A percentile compares a stretch with the other conserved stretches of the same genome.
phyloP scores from a whole-genome alignment of 2,888 invertebrate genomes.

The Sarcophaga variegata region DNA sequence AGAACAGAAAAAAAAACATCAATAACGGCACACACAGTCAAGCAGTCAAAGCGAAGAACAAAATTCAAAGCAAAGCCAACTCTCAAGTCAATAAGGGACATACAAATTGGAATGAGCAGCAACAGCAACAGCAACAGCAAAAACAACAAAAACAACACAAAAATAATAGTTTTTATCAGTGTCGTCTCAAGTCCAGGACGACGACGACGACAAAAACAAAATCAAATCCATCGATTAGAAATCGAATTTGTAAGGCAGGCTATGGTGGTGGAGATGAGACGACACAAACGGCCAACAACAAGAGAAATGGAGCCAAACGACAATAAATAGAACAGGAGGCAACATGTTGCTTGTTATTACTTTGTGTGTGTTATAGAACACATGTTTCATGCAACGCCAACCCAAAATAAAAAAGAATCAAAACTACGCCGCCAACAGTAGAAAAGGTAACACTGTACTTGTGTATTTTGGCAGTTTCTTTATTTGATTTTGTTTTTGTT shows the following conservation, averaged over 20 bases:
- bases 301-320: constrained; percentile 19
- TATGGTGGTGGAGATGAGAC: neutral
- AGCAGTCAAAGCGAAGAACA: constrained; percentile 20
- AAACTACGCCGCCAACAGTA: constrained; percentile 49
- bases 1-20: constrained; percentile 37
- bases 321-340: constrained; percentile 10
- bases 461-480: constrained; percentile 64
- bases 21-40: constrained; percentile 44
- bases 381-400: constrained; percentile 68
- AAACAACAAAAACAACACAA: constrained; percentile 60
- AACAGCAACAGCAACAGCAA: constrained; percentile 57
- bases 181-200: constrained; percentile 68
- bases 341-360: constrained; percentile 32
- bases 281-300: constrained; percentile 21
- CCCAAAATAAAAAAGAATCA: neutral
- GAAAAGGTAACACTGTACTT: constrained; percentile 56
- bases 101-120: constrained; percentile 76
- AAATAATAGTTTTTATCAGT: constrained; percentile 77
- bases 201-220: constrained; percentile 34
- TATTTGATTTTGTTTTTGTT: constrained; percentile 6
- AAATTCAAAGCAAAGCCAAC: constrained; percentile 10
- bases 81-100: constrained; percentile 61
- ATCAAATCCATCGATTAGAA: constrained; percentile 78
- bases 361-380: constrained; percentile 65
- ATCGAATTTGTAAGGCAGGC: constrained; percentile 73